A percentile compares a stretch with the other conserved stretches of the same genome.
Evolutionary conservation across 2,797 vertebrate genomes (phyloP).

Genomic region (Capromys pilorides): DNA sequence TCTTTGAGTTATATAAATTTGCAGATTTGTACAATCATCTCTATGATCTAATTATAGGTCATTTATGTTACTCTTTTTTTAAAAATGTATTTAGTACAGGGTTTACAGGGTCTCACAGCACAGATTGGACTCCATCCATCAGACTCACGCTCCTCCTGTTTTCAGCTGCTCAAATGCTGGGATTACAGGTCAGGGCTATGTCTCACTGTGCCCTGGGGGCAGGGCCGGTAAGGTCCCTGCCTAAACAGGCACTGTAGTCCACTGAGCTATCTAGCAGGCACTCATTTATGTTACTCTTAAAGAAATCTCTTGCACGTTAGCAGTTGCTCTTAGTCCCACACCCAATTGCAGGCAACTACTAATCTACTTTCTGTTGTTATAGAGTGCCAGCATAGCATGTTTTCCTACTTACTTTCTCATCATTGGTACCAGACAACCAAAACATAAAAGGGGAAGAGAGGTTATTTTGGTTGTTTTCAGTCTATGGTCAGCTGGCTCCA

Average conservation of each 20-base stretch:
- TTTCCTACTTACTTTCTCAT: neutral
- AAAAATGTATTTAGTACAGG: too few species aligned
- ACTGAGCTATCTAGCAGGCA: too few species aligned
- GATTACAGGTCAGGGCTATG: too few species aligned
- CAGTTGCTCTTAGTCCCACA: neutral
- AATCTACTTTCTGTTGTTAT: neutral
- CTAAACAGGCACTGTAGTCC: too few species aligned
- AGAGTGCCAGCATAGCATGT: neutral
- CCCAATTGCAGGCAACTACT: neutral
- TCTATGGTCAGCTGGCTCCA: neutral
- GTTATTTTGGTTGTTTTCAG: neutral
- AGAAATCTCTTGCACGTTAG: constrained; percentile 5
- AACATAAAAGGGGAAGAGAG: neutral
- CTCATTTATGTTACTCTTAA: neutral
- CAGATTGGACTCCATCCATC: too few species aligned
- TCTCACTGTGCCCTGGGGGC: too few species aligned
- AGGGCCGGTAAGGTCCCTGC: too few species aligned
- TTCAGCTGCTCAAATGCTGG: too few species aligned
- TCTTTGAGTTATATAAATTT: constrained; percentile 36
- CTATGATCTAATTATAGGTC: neutral
- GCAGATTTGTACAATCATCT: neutral
- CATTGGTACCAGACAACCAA: neutral
- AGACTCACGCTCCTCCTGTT: too few species aligned
- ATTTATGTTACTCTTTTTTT: neutral
- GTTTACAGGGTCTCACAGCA: too few species aligned